phyloP scores from a whole-genome alignment of 30 jellyfish, hydroid and myxozoan species.

The Mastigias papua region DNA sequence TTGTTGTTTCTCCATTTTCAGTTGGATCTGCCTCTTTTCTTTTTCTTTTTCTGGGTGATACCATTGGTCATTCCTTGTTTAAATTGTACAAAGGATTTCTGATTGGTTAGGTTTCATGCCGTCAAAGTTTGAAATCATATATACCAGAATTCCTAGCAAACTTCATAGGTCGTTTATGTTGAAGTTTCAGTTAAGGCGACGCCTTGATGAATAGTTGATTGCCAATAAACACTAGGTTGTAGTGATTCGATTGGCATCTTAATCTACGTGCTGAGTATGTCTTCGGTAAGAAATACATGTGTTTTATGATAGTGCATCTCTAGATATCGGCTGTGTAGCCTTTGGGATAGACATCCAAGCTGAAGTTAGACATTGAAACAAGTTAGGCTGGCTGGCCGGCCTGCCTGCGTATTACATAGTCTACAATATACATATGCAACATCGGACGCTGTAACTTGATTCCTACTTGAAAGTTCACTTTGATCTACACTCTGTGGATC shows the following conservation, averaged over 20 bases:
- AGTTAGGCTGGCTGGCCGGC: neutral
- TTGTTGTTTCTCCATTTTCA: no score
- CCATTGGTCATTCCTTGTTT: no score
- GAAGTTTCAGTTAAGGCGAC: constrained; percentile 9
- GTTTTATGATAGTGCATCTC: no score
- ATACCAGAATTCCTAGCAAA: constrained; percentile 25
- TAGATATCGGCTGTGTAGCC: no score
- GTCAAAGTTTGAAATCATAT: constrained; percentile 17
- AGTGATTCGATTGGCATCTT: neutral
- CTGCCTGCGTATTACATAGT: no score
- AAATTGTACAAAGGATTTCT: neutral
- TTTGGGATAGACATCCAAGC: neutral
- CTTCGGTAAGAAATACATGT: constrained; percentile 16
- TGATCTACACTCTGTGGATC: no score
- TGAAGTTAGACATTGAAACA: neutral
- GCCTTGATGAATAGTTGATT: constrained; percentile 15
- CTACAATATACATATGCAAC: no score
- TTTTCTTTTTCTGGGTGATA: neutral
- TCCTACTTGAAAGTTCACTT: no score
- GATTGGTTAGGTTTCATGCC: constrained; percentile 1
- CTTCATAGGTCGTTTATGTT: neutral
- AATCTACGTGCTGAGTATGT: neutral
- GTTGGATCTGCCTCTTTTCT: no score
- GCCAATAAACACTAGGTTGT: neutral
- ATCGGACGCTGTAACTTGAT: no score